A percentile compares a stretch with the other conserved stretches of the same genome.
Evolutionary conservation across 2,888 invertebrate species (phyloP).

Genomic region (Drosophila paucipuncta): DNA sequence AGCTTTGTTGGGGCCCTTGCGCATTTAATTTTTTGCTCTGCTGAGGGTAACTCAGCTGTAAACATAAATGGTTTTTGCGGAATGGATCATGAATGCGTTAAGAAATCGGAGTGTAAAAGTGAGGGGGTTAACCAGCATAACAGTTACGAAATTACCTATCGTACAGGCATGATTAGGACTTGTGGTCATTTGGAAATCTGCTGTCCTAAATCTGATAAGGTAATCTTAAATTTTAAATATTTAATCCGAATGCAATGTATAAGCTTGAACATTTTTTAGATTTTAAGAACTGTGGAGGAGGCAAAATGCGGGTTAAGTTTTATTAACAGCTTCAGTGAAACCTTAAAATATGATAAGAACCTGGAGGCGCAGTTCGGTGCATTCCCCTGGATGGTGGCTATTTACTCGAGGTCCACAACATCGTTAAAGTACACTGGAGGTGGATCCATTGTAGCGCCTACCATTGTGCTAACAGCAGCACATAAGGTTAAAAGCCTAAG

Average conservation of each 20-base stretch:
- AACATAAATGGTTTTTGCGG: not conserved
- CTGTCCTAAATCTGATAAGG: slow-evolving; percentile 14
- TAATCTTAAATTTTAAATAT: not conserved
- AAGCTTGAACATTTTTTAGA: not conserved
- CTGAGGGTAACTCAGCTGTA: no score
- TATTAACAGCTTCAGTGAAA: not conserved
- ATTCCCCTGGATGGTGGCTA: slow-evolving; percentile 48
- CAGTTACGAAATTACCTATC: not conserved
- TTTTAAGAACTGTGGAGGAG: not conserved
- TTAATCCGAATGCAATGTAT: not conserved
- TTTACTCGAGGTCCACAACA: not conserved
- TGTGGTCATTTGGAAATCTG: slow-evolving; percentile 12
- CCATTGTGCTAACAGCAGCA: slow-evolving; percentile 91
- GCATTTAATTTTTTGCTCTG: no score
- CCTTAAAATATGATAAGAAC: accelerated
- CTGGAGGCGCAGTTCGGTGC: slow-evolving; percentile 34
- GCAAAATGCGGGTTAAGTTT: not conserved
- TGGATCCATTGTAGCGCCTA: slow-evolving; percentile 65
- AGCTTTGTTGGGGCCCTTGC: not conserved
- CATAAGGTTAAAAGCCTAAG: not conserved
- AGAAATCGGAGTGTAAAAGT: slow-evolving; percentile 1
- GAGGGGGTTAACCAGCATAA: not conserved
- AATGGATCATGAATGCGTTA: not conserved
- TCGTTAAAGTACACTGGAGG: not conserved
- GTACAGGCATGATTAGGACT: not conserved